A percentile compares a stretch with the other conserved stretches of the same genome.
These are phyloP conservation scores for Gambusia affinis DNA, from an alignment of 2,113 vertebrate species.

Conservation along the genomic window DNA sequence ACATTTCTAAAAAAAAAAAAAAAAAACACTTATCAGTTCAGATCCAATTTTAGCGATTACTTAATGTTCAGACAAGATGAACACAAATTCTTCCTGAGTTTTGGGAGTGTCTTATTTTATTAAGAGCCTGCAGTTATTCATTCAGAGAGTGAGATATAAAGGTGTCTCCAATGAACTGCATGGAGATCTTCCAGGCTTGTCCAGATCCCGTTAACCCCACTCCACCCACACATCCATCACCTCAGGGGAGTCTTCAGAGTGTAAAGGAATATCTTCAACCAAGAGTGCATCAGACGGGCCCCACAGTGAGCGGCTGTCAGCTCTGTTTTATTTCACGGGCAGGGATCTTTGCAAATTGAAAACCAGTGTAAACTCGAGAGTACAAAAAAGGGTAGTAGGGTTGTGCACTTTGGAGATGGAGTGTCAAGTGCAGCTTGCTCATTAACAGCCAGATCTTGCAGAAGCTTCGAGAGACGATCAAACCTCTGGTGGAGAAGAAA, in stretches of 20 bases:
- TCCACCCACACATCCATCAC: conserved; percentile 15
- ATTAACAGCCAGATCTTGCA: conserved; percentile 5
- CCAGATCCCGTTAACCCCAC: conserved; percentile 24
- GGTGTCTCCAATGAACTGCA: conserved; percentile 17
- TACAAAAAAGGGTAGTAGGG: neutral
- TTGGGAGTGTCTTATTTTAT: conserved; percentile 17
- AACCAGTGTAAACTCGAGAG: conserved; percentile 41
- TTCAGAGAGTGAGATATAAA: conserved; percentile 20
- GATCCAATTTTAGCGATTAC: conserved; percentile 20
- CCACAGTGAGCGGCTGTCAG: conserved; percentile 27
- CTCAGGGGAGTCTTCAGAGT: conserved; percentile 29
- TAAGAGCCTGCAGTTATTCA: conserved; percentile 29
- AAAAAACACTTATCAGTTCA: neutral
- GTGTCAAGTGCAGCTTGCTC: neutral
- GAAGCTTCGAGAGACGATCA: neutral
- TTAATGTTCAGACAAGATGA: conserved; percentile 5
- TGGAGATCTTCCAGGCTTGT: conserved; percentile 20
- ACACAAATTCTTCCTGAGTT: conserved; percentile 12
- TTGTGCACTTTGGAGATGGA: conserved; percentile 1
- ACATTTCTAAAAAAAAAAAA: too few relatives aligned
- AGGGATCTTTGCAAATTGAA: conserved; percentile 54
- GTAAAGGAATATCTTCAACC: conserved; percentile 48
- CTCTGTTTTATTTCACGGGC: conserved; percentile 25
- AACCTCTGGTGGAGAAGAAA: conserved; percentile 1
- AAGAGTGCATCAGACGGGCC: conserved; percentile 10